These are phyloP conservation scores for Cryptus viduatorius DNA, from an alignment of 2,888 invertebrate genomes.

Conservation along the genomic window DNA sequence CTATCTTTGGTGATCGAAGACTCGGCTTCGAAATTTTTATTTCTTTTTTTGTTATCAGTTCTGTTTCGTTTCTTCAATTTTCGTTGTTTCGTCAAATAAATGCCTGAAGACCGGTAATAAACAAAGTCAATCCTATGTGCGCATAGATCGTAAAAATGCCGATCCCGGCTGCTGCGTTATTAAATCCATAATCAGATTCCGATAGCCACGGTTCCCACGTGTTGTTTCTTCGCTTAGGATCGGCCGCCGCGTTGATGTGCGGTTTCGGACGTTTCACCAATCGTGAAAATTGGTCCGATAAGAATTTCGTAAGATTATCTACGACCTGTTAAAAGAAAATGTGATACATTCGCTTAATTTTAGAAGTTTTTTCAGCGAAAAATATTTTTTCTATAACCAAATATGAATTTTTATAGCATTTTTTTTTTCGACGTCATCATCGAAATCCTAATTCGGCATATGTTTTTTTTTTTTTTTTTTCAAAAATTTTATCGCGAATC, in stretches of 20 bases:
- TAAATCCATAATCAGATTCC: slow-evolving; percentile 71
- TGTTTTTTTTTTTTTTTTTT: too few species aligned
- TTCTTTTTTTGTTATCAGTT: slow-evolving; percentile 50
- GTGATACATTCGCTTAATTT: too few species aligned
- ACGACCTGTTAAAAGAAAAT: slow-evolving; percentile 44
- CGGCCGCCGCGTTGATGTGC: slow-evolving; percentile 85
- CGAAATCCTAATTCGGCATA: too few species aligned
- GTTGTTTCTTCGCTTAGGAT: slow-evolving; percentile 90
- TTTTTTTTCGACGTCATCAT: too few species aligned
- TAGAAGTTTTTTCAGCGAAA: too few species aligned
- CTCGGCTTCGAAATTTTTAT: slow-evolving; percentile 31
- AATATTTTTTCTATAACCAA: too few species aligned
- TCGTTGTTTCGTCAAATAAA: slow-evolving; percentile 74
- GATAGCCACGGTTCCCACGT: slow-evolving; percentile 90
- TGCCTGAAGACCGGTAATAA: slow-evolving; percentile 73
- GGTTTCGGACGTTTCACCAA: slow-evolving; percentile 74
- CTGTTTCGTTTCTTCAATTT: slow-evolving; percentile 56
- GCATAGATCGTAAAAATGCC: slow-evolving; percentile 74
- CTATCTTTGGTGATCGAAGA: slow-evolving; percentile 15
- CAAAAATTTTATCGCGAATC: too few species aligned
- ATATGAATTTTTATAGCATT: too few species aligned
- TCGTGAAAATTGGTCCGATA: slow-evolving; percentile 77
- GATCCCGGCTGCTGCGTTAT: slow-evolving; percentile 73
- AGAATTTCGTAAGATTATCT: slow-evolving; percentile 74
- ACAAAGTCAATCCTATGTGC: slow-evolving; percentile 74